Conservation (phyloP, 2,888 invertebrate genomes). For the Kuschelorhynchus macadamiae region DNA sequence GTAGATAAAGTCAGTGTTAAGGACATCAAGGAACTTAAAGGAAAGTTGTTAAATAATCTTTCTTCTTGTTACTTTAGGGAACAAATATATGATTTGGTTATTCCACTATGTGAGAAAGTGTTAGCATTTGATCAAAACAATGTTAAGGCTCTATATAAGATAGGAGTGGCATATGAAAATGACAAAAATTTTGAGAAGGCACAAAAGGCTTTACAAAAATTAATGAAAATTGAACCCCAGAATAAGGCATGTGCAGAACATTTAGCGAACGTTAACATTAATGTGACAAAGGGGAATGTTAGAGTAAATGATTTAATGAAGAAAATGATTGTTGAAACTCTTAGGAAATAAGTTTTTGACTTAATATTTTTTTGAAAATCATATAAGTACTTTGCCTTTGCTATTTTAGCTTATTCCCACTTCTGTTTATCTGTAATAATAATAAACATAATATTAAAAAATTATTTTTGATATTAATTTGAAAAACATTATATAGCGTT, state of each 20-base stretch:
- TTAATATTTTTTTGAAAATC: too few relatives aligned
- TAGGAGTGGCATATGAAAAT: conserved; percentile 70
- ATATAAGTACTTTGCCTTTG: too few relatives aligned
- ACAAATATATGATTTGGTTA: conserved; percentile 76
- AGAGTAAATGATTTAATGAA: conserved; percentile 71
- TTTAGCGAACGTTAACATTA: conserved; percentile 71
- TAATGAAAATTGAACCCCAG: conserved; percentile 74
- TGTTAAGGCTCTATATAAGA: conserved; percentile 71
- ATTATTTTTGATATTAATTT: too few relatives aligned
- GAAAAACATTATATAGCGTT: too few relatives aligned
- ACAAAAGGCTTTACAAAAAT: conserved; percentile 72
- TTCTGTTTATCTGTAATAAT: too few relatives aligned
- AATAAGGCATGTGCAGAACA: conserved; percentile 77
- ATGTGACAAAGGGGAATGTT: conserved; percentile 74
- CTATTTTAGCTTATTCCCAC: too few relatives aligned
- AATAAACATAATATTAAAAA: too few relatives aligned
- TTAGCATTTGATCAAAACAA: conserved; percentile 65
- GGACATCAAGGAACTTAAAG: conserved; percentile 74
- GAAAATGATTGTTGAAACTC: conserved; percentile 68
- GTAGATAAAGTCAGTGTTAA: conserved; percentile 70
- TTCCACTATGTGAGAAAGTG: conserved; percentile 74
- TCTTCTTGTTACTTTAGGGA: conserved; percentile 84
- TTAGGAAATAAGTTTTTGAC: conserved; percentile 37
- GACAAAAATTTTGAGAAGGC: conserved; percentile 79
- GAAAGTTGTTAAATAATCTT: conserved; percentile 84